Evolutionary conservation across 2,888 invertebrate genomes (phyloP), one percentile per base, ranked within the genome.

Genomic region (Harpalus rubripes): DNA sequence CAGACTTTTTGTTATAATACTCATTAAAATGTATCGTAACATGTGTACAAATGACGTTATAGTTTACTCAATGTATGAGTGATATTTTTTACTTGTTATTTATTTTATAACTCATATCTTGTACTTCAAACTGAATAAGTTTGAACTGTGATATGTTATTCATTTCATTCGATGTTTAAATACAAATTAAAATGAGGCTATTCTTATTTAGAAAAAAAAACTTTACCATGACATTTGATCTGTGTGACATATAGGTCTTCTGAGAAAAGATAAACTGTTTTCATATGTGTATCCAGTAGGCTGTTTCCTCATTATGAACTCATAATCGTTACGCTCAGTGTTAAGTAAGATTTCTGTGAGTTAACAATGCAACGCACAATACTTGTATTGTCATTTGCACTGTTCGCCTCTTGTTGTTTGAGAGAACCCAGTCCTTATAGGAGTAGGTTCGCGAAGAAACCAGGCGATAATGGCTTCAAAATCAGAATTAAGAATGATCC

Each of bases 401-500:
- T 86, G 10, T 76, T 85, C 12, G 61, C 86, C 39, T 56, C 76
- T 0, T 68, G 84, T 2, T 94, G 94, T 89, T 91, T 91, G 65
- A 90, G 94, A 88, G 88, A 89, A 65, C 93, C 93, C 7, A 91
- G 90, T 86, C 88, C 90, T 80, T 91, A 91, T 86, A 91, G 91
- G 76, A 92, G 92, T 41, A 90, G 91, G 87, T 90, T 90, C 44
- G 88, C 88, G 89, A 94, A 95, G 91, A 92, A 94, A 87, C 93
- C 95, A 22, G 98, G 98, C 39, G 97, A 98, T 92, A 97, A 97
- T 92, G 97, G 96, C 89, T 98, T 96, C 92, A 93, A 94, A 88
- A 94, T 98, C 89, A 93, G 95, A 89, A 93, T 97, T 88, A 96
- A 95, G 88, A 96, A 96, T 61, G 95, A 95, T 88, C 94, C 96